A percentile compares a stretch with the other conserved stretches of the same genome.
These are phyloP conservation scores for Trididemnum nubilum DNA, from an alignment of 23 tunicate genomes.

Conservation along the genomic window DNA sequence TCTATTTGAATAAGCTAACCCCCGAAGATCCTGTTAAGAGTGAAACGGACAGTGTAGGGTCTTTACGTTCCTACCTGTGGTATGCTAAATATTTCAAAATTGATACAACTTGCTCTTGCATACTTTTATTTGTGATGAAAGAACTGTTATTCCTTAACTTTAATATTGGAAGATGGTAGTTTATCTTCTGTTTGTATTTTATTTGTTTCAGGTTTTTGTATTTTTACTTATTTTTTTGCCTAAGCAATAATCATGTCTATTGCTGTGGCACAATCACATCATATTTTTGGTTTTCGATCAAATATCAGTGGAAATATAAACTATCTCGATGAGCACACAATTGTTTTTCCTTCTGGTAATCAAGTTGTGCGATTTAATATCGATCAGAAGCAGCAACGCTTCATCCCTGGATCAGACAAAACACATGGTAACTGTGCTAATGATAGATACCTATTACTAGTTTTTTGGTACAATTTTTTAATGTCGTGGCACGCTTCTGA, in stretches of 20 bases:
- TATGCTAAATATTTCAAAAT: no score
- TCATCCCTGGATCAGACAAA: slow-evolving; percentile 95
- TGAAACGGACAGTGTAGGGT: no score
- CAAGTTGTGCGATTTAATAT: slow-evolving; percentile 93
- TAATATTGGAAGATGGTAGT: no score
- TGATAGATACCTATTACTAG: not conserved
- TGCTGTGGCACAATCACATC: slow-evolving; percentile 96
- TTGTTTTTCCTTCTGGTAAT: slow-evolving; percentile 95
- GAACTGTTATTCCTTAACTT: no score
- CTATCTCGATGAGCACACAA: slow-evolving; percentile 93
- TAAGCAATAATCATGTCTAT: slow-evolving; percentile 66
- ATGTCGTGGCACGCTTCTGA: no score
- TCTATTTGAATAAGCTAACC: no score
- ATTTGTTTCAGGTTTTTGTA: not conserved
- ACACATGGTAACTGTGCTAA: slow-evolving; percentile 43
- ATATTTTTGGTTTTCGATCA: slow-evolving; percentile 86
- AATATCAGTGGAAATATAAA: slow-evolving; percentile 72
- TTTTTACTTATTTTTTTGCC: not conserved
- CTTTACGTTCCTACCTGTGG: no score
- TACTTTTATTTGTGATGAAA: no score
- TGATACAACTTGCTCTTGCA: no score
- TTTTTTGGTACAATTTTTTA: not conserved
- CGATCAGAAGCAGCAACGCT: slow-evolving; percentile 93
- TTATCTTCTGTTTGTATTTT: no score
- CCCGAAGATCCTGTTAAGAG: no score